Evolutionary conservation across 2,888 invertebrate species (phyloP).

Genomic region (Diadegma fenestrale): DNA sequence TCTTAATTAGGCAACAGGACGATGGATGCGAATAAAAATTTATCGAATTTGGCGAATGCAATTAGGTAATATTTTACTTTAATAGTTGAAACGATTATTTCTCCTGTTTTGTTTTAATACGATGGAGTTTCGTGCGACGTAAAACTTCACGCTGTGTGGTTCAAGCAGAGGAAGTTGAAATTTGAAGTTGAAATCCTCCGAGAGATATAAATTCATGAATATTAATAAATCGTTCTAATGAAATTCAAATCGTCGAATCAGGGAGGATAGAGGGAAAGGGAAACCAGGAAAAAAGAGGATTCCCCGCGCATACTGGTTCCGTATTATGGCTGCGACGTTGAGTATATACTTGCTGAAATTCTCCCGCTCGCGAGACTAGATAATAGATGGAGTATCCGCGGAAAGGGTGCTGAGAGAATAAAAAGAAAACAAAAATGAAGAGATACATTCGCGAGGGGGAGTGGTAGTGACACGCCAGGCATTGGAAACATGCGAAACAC

Average conservation of each 20-base stretch:
- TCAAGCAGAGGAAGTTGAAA: constrained; percentile 24
- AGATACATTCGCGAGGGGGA: constrained; percentile 45
- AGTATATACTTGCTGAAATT: constrained; percentile 58
- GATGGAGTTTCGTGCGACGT: background rate
- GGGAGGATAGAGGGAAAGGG: constrained; percentile 23
- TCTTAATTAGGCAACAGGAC: constrained; percentile 17
- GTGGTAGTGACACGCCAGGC: constrained; percentile 66
- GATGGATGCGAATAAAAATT: constrained; percentile 30
- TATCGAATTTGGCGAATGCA: constrained; percentile 26
- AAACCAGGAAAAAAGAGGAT: background rate
- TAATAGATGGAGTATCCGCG: constrained; percentile 52
- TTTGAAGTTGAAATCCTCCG: constrained; percentile 27
- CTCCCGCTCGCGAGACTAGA: constrained; percentile 38
- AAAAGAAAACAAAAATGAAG: constrained; percentile 36
- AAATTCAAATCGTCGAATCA: constrained; percentile 63
- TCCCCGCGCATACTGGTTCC: constrained; percentile 34
- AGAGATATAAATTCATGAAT: constrained; percentile 57
- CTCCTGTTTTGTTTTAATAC: background rate
- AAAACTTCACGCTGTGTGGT: constrained; percentile 27
- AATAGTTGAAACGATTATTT: constrained; percentile 7
- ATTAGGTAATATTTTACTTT: constrained; percentile 15
- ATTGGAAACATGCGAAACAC: constrained; percentile 53
- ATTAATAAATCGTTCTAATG: constrained; percentile 61
- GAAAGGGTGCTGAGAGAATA: constrained; percentile 40
- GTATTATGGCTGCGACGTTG: constrained; percentile 40